Evolutionary conservation across 1,140 invertebrate species (phyloP), one percentile per base, ranked within the genome.

Genomic region (Meloidogyne floridensis): DNA sequence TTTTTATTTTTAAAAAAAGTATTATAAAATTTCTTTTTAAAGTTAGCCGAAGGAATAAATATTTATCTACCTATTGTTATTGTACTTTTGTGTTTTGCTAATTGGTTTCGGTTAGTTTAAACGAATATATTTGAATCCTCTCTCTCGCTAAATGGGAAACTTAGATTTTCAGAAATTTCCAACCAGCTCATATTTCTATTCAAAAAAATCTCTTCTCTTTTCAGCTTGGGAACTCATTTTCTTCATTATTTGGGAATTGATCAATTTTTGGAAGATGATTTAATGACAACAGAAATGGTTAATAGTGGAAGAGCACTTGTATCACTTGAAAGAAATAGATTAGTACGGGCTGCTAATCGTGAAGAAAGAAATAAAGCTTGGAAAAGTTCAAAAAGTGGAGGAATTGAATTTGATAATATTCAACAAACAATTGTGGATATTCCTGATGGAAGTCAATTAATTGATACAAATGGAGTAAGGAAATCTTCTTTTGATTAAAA

Each of bases 11-110:
- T 47, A 54, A 32, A 18, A 54, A 8, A 9, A 18, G 2, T 8
- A n/a, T n/a, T n/a, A 65, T 32, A 32, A 32, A 32, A 32, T 7
- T 56, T 15, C 42, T n/a, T 54, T 54, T 43, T 42, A 9, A 53
- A 77, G 75, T 43, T 77, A 3, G 95, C 96, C 2, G 94, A 98
- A 91, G 97, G 97, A 32, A 98, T 99, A 91, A 98, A 99, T 91
- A 94, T 99, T 69, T 99, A 99, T 90, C 98, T 99, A 91, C 98
- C 98, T 0, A 98, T 98, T 93, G 93, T 94, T 74, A 97, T 99
- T 90, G 92, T 98, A 65, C 92, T 95, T 78, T 94, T 99, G 85
- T 98, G 96, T 90, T 90, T 96, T 80, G 94, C 95, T 77, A 98
- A 96, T 0, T 98, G 97, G 92, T 96, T 98, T 90, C 71, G 77